These are phyloP conservation scores for Drosophila biarmipes DNA, from an alignment of 1,140 invertebrate genomes.

Conservation along the genomic window DNA sequence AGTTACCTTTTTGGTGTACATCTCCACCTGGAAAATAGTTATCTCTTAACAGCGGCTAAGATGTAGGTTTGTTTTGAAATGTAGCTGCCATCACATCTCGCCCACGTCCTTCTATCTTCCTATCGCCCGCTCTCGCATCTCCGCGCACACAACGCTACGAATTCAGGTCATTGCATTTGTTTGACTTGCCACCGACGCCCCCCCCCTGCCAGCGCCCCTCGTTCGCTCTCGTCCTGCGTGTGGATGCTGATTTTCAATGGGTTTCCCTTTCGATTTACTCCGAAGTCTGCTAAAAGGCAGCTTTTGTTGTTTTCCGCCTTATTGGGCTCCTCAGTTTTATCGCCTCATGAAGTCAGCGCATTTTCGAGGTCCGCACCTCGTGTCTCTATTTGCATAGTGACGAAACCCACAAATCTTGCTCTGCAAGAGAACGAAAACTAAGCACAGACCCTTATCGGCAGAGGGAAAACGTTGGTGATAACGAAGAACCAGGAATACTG, in stretches of 20 bases:
- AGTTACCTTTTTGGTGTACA: background rate
- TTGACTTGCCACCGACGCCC: slow-evolving; percentile 31
- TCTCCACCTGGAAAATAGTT: background rate
- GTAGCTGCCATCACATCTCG: background rate
- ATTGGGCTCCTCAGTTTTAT: slow-evolving; percentile 19
- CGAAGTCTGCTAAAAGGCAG: background rate
- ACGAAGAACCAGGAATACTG: slow-evolving; percentile 19
- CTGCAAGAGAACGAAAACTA: slow-evolving; percentile 20
- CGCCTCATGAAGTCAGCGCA: slow-evolving; percentile 16
- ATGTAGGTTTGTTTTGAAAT: too few relatives aligned
- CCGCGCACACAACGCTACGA: slow-evolving; percentile 52
- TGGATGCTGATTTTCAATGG: slow-evolving; percentile 47
- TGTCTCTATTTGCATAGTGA: slow-evolving; percentile 48
- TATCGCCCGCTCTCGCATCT: slow-evolving; percentile 53
- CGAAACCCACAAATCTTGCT: slow-evolving; percentile 8
- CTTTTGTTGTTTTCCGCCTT: slow-evolving; percentile 7
- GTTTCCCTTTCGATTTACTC: slow-evolving; percentile 61
- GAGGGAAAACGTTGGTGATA: slow-evolving; percentile 51
- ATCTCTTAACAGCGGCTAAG: background rate
- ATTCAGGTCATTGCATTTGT: slow-evolving; percentile 79
- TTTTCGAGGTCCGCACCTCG: slow-evolving; percentile 15
- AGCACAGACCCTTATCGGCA: slow-evolving; percentile 37
- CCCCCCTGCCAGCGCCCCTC: slow-evolving; percentile 2
- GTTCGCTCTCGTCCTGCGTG: slow-evolving; percentile 14
- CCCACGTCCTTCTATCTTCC: slow-evolving; percentile 1